A percentile compares a stretch with the other conserved stretches of the same genome.
phyloP scores from a whole-genome alignment of 2,113 vertebrate genomes.

The Phrynosoma platyrhinos region DNA sequence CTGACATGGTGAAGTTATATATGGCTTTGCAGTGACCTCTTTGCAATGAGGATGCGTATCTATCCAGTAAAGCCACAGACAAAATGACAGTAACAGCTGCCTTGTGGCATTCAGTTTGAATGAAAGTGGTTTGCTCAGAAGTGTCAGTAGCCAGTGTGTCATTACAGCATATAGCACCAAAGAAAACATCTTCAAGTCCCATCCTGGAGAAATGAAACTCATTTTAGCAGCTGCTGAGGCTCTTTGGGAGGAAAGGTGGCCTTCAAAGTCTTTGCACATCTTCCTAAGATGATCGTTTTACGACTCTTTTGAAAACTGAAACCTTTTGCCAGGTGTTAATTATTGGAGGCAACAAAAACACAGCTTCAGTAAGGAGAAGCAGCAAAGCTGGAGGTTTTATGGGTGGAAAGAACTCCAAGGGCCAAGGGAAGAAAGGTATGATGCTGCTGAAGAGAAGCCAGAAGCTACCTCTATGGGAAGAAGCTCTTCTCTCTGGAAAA shows the following conservation, averaged over 20 bases:
- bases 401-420: slow-evolving; percentile 81
- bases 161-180: slow-evolving; percentile 73
- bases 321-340: slow-evolving; percentile 28
- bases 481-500: slow-evolving; percentile 73
- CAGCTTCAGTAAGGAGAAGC: slow-evolving; percentile 33
- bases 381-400: slow-evolving; percentile 60
- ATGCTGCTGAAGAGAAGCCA: slow-evolving; percentile 64
- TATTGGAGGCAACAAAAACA: slow-evolving; percentile 45
- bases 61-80: slow-evolving; percentile 77
- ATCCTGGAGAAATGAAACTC: slow-evolving; percentile 53
- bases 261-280: slow-evolving; percentile 53
- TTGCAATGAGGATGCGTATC: slow-evolving; percentile 76
- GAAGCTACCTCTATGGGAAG: slow-evolving; percentile 76
- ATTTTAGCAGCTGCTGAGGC: slow-evolving; percentile 47
- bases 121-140: slow-evolving; percentile 72
- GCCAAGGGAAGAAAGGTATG: slow-evolving; percentile 60
- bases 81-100: slow-evolving; percentile 93
- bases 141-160: slow-evolving; percentile 69
- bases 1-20: slow-evolving; percentile 74
- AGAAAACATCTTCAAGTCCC: slow-evolving; percentile 57
- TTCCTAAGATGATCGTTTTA: slow-evolving; percentile 38
- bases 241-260: slow-evolving; percentile 35
- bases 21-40: slow-evolving; percentile 71
- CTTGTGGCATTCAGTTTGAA: slow-evolving; percentile 78
- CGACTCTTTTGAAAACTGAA: slow-evolving; percentile 25